Conservation (phyloP, 1,140 invertebrate species). For the Xylocopa sonorina region DNA sequence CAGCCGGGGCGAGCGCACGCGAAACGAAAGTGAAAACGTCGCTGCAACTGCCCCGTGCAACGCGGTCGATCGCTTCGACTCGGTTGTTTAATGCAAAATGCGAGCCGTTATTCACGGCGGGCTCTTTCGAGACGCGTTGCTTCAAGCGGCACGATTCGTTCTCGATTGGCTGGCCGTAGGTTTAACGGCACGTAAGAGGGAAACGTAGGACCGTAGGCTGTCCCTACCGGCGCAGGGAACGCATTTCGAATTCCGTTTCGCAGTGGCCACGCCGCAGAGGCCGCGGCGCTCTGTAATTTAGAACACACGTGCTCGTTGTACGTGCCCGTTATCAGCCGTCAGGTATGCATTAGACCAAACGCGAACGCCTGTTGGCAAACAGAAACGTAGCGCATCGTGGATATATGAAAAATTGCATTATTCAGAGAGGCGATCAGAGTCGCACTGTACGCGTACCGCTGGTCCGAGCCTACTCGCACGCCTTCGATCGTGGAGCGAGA, state of each 20-base stretch:
- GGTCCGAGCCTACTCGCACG: not conserved
- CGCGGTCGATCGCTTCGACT: not conserved
- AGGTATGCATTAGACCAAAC: not conserved
- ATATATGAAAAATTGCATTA: not conserved
- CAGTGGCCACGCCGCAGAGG: not conserved
- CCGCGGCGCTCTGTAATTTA: not conserved
- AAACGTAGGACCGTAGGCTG: too few relatives aligned
- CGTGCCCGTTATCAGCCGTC: not conserved
- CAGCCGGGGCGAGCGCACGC: not conserved
- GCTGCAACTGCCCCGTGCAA: not conserved
- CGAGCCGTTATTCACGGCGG: not conserved
- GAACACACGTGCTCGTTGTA: not conserved
- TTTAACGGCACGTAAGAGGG: not conserved
- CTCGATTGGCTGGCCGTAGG: not conserved
- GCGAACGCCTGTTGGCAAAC: not conserved
- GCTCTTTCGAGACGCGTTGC: not conserved
- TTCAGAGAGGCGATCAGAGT: too few relatives aligned
- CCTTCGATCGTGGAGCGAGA: too few relatives aligned
- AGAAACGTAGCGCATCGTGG: not conserved
- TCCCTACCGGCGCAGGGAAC: too few relatives aligned
- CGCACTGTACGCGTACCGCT: not conserved
- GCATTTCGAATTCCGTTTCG: conserved; percentile 18
- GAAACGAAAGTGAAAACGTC: conserved; percentile 9
- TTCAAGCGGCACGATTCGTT: too few relatives aligned
- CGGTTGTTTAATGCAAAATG: not conserved